phyloP scores from a whole-genome alignment of 2,113 vertebrate genomes.

The Xiphias gladius region DNA sequence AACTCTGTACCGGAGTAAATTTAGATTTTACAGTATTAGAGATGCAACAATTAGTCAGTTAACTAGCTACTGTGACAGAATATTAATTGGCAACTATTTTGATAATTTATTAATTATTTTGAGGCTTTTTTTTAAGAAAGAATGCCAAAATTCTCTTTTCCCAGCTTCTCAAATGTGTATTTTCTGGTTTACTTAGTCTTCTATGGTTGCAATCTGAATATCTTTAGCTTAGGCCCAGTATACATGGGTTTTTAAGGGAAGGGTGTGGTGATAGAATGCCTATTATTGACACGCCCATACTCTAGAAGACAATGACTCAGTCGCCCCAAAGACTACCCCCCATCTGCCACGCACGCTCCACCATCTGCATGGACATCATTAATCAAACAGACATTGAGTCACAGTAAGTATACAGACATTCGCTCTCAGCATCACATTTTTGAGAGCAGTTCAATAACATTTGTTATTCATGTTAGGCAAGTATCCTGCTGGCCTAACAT shows the following conservation, averaged over 20 bases:
- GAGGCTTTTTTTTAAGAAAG: no score
- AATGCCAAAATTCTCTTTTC: not conserved
- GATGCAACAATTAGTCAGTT: not conserved
- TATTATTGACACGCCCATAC: constrained; percentile 5
- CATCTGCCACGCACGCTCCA: constrained; percentile 38
- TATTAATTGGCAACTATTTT: no score
- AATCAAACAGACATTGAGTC: constrained; percentile 22
- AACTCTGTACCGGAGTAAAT: not conserved
- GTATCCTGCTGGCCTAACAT: not conserved
- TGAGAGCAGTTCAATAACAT: not conserved
- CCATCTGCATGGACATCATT: constrained; percentile 33
- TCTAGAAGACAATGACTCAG: constrained; percentile 25
- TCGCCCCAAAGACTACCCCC: not conserved
- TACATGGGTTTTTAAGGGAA: not conserved
- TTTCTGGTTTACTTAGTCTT: not conserved
- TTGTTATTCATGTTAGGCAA: not conserved
- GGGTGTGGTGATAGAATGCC: not conserved
- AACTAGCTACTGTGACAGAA: no score
- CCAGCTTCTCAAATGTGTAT: not conserved
- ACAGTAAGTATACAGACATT: not conserved
- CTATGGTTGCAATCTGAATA: not conserved
- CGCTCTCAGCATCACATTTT: not conserved
- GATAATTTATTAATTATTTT: not conserved
- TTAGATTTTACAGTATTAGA: not conserved
- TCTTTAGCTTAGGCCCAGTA: no score